Evolutionary conservation across 1,140 invertebrate species (phyloP).

Genomic region (Luehdorfia chinensis): DNA sequence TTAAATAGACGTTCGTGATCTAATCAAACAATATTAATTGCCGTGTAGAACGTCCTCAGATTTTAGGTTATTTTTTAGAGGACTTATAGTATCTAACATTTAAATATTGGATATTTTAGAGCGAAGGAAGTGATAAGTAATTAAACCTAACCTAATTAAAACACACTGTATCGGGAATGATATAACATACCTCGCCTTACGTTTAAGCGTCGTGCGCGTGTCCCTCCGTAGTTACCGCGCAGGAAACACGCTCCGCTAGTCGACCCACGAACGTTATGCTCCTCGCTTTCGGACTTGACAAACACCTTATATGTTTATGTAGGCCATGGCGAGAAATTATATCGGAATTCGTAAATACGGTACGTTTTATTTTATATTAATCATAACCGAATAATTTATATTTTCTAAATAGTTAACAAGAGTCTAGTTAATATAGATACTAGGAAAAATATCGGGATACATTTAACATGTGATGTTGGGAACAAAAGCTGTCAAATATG

Average conservation of each 20-base stretch:
- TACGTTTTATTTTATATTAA: neutral
- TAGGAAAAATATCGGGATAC: neutral
- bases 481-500: too few relatives aligned
- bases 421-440: neutral
- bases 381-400: neutral
- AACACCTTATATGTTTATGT: constrained; percentile 39
- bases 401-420: neutral
- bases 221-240: constrained; percentile 44
- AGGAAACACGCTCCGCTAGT: constrained; percentile 59
- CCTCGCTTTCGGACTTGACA: constrained; percentile 43
- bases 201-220: constrained; percentile 44
- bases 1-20: too few relatives aligned
- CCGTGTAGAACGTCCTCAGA: too few relatives aligned
- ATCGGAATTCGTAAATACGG: neutral
- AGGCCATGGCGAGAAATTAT: constrained; percentile 28
- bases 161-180: constrained; percentile 25
- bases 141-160: too few relatives aligned
- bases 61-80: too few relatives aligned
- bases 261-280: constrained; percentile 35
- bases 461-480: neutral
- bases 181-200: constrained; percentile 22
- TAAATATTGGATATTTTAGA: too few relatives aligned
- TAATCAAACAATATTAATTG: too few relatives aligned
- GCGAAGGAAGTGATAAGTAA: constrained; percentile 11
- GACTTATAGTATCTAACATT: too few relatives aligned